Base-by-base conservation (phyloP, 2,888 invertebrate species). In the Clostera curtula region DNA sequence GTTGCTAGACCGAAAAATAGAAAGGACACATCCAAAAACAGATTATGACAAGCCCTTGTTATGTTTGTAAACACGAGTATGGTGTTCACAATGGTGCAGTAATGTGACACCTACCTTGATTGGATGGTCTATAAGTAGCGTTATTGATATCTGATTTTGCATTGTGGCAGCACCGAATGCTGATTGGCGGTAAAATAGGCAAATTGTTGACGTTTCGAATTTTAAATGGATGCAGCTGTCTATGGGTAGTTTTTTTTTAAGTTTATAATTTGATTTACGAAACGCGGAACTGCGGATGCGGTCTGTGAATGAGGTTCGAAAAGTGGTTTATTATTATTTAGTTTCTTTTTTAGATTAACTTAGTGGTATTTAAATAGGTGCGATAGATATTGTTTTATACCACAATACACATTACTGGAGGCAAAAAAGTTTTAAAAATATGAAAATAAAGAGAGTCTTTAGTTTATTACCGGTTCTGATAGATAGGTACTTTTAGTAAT, bases 41-140 rank as follows among this genome's bases (percentile, higher is more conserved):
- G 83, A 82, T 80, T 80, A 82, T 75, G 73, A 77, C 82, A 76
- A 74, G 72, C 76, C 74, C 71, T 62, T 83, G 76, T 83, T 83
- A 66, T 83, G 83, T 82, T 82, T 80, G 82, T 82, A 83, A 82
- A 83, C 83, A 83, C 41, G 52, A 58, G 55, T 64, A 47, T 50
- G 51, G 31, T 35, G 43, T 43, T 49, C 46, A 77, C 75, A 77
- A 82, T 66, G 47, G 69, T 41, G 34, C 47, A 55, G 83, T 80
- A 80, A 83, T 74, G 70, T 72, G 80, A 83, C 82, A 83, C 82
- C 76, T 77, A 65, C 61, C 56, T 52, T 62, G 74, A 79, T 79
- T 70, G 72, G 71, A 65, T 66, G 62, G 58, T 56, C 42, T 55
- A 42, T 69, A 69, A 74, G 71, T 66, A 64, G 66, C 58, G 58